These are phyloP conservation scores for Sternotherus odoratus DNA, from an alignment of 2,797 vertebrate genomes.

Conservation along the genomic window DNA sequence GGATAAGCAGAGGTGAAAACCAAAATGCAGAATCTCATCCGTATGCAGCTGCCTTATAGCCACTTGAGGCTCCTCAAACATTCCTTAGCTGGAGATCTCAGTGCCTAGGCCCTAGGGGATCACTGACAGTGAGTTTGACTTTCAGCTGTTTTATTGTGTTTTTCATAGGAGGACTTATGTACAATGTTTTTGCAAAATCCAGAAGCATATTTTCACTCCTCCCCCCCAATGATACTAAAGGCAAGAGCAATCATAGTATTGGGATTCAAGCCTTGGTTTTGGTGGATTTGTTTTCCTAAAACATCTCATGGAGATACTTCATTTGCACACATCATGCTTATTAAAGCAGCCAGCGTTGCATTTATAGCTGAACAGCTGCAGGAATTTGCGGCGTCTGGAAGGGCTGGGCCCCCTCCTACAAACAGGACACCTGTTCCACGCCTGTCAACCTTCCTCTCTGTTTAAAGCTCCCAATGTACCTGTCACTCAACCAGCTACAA, in stretches of 20 bases:
- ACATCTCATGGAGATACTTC: neutral
- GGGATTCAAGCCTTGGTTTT: neutral
- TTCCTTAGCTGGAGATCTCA: neutral
- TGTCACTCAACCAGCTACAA: conserved; percentile 32
- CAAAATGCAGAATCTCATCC: neutral
- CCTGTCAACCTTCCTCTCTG: neutral
- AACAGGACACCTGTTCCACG: conserved; percentile 7
- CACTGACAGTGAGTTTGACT: neutral
- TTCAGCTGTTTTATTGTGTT: neutral
- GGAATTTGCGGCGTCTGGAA: rapidly evolving
- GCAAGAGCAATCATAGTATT: neutral
- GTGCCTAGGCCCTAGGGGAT: neutral
- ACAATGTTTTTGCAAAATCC: neutral
- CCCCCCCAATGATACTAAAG: neutral
- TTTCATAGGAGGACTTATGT: neutral
- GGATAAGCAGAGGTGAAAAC: neutral
- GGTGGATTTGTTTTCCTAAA: rapidly evolving
- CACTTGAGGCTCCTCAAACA: neutral
- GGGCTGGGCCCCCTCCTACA: neutral
- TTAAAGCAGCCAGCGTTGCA: rapidly evolving
- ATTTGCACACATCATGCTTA: neutral
- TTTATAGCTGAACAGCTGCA: neutral
- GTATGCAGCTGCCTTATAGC: neutral
- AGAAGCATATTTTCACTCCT: neutral
- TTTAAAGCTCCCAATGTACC: neutral